These are phyloP conservation scores for Pharmacophagus antenor DNA, from an alignment of 2,888 invertebrate genomes.

Conservation along the genomic window DNA sequence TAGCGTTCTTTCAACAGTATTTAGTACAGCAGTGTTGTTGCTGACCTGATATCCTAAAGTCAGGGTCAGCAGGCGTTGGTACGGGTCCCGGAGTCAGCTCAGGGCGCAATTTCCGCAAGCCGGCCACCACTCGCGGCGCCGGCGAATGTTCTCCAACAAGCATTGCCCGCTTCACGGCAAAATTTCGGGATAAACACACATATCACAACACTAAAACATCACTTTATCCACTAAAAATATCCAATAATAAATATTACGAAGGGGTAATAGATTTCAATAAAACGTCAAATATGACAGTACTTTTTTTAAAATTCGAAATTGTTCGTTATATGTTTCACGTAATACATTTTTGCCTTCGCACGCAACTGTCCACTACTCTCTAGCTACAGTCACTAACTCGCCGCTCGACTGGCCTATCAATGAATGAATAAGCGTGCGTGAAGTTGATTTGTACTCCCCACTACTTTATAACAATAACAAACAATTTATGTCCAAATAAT, in stretches of 20 bases:
- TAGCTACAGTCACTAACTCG: slow-evolving; percentile 5
- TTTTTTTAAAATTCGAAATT: slow-evolving; percentile 27
- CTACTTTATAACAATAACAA: slow-evolving; percentile 17
- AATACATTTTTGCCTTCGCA: slow-evolving; percentile 23
- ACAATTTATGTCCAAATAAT: neutral
- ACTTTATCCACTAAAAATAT: slow-evolving; percentile 25
- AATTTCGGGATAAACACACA: slow-evolving; percentile 29
- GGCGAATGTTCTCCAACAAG: slow-evolving; percentile 76
- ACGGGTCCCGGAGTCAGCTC: slow-evolving; percentile 72
- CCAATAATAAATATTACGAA: slow-evolving; percentile 1
- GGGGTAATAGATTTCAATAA: slow-evolving; percentile 6
- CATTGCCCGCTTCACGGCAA: slow-evolving; percentile 46
- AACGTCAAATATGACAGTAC: slow-evolving; percentile 26
- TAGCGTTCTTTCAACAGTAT: neutral
- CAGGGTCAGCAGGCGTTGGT: slow-evolving; percentile 67
- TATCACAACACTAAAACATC: slow-evolving; percentile 30
- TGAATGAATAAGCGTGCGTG: slow-evolving; percentile 31
- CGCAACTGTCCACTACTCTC: slow-evolving; percentile 9
- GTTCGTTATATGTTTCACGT: slow-evolving; percentile 23
- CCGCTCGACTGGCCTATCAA: slow-evolving; percentile 26
- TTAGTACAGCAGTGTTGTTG: neutral
- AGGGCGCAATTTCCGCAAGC: slow-evolving; percentile 71
- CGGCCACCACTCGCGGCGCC: slow-evolving; percentile 79
- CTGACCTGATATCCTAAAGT: slow-evolving; percentile 74
- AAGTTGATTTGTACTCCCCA: slow-evolving; percentile 27